Evolutionary conservation across 1,140 invertebrate genomes (phyloP).

Genomic region (Neuroterus valhalla): DNA sequence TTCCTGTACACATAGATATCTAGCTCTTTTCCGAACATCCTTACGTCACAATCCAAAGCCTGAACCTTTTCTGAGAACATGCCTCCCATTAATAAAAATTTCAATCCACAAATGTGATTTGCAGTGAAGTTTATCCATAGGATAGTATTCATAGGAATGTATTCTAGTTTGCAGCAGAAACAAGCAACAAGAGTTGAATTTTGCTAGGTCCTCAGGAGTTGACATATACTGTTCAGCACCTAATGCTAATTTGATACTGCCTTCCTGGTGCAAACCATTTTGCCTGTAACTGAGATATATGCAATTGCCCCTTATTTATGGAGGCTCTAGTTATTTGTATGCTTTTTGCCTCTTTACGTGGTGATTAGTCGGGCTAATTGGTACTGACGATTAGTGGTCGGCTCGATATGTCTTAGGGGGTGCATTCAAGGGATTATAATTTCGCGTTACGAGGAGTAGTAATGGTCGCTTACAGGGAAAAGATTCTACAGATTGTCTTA

Average conservation of each 20-base stretch:
- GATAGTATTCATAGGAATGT: too few species aligned
- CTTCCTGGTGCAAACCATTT: constrained; percentile 10
- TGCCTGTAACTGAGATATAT: constrained; percentile 10
- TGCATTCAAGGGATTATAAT: too few species aligned
- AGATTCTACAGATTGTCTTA: neutral
- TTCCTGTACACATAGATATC: too few species aligned
- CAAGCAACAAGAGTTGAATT: neutral
- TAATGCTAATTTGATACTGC: constrained; percentile 4
- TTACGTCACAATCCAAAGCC: too few species aligned
- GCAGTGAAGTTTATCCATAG: too few species aligned
- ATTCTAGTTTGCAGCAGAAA: too few species aligned
- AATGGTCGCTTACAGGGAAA: neutral
- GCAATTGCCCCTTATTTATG: neutral
- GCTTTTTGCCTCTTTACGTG: neutral
- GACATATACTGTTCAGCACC: neutral
- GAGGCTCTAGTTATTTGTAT: neutral
- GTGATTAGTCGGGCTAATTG: neutral
- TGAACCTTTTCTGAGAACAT: too few species aligned
- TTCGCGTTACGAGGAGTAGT: neutral
- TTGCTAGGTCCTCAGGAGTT: neutral
- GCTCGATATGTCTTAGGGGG: too few species aligned
- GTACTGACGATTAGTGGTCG: neutral
- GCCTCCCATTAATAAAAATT: too few species aligned
- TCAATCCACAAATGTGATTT: too few species aligned
- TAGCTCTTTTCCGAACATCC: too few species aligned